Base-by-base conservation (phyloP, 2,797 vertebrate species). In the Myripristis murdjan region DNA sequence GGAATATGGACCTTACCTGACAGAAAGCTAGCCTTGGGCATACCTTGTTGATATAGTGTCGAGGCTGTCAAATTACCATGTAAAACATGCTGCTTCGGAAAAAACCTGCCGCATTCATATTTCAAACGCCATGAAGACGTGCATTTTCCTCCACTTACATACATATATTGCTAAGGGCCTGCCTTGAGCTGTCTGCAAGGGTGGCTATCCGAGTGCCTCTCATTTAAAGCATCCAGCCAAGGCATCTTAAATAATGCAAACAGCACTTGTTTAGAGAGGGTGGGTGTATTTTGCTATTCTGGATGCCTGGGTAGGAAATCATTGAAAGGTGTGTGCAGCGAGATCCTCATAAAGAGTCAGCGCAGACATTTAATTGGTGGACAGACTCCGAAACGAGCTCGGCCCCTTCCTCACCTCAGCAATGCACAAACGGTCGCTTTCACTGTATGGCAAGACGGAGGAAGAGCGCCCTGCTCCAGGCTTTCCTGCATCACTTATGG, bases 211-310 rank as follows among this genome's bases (percentile, higher is more conserved):
- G 55, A 53, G 68, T 56, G 79, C 68, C 65, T 64, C 66, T 84
- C 81, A 82, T 83, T 84, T 83, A 83, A 85, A 82, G 78, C 6
- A n/a, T 23, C 59, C 65, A 72, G 79, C 77, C 70, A 47, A 64
- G 54, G 71, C 46, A 15, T 60, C 70, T 85, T 92, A 74, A 93
- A 92, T 93, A 91, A 92, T 92, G 87, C 87, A 91, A 61, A 65
- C 20, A 33, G 64, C 47, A 73, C 77, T 89, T 88, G 82, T 88
- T 87, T 71, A 26, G 86, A 73, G 48, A 52, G 31, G 60, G 73
- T 69, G 46, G 59, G 64, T 73, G 72, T 28, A 35, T 49, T 57
- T 79, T 74, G 61, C 53, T 60, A 62, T 70, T 66, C 41, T 43
- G 41, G 28, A 22, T 70, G 58, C 70, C 56, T 51, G 70, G 60